Percentiles rank a stretch among this genome's conserved stretches.
phyloP scores from a whole-genome alignment of 2,113 vertebrate genomes.

The Rhombomys opimus region DNA sequence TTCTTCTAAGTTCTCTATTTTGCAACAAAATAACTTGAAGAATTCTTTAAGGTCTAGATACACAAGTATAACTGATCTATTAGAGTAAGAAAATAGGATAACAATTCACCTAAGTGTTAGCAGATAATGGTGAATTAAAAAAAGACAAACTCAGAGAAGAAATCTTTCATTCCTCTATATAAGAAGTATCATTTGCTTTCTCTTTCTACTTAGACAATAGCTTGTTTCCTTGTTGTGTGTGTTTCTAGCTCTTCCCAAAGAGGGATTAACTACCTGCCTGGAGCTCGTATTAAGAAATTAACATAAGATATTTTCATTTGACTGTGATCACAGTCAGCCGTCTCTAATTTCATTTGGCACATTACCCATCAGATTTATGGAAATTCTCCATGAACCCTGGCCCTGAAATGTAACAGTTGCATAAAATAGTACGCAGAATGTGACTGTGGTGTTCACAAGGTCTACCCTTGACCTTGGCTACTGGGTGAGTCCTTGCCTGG shows the following conservation, averaged over 20 bases:
- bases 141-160: not conserved
- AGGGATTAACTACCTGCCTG: slow-evolving; percentile 91
- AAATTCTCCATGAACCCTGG: slow-evolving; percentile 92
- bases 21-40: slow-evolving; percentile 67
- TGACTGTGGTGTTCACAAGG: slow-evolving; percentile 74
- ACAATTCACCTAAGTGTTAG: not conserved
- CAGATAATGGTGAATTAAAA: not conserved
- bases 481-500: slow-evolving; percentile 81
- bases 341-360: slow-evolving; percentile 95
- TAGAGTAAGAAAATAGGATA: slow-evolving; percentile 63
- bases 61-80: slow-evolving; percentile 60
- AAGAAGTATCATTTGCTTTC: slow-evolving; percentile 84
- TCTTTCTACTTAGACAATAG: slow-evolving; percentile 84
- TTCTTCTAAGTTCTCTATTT: slow-evolving; percentile 31
- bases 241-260: slow-evolving; percentile 86
- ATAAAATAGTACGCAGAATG: slow-evolving; percentile 83
- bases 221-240: slow-evolving; percentile 86
- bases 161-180: slow-evolving; percentile 83
- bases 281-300: slow-evolving; percentile 90
- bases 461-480: slow-evolving; percentile 88
- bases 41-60: slow-evolving; percentile 61
- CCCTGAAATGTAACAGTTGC: slow-evolving; percentile 90
- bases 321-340: slow-evolving; percentile 91
- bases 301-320: slow-evolving; percentile 95
- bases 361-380: slow-evolving; percentile 93